Conservation (phyloP, 30 jellyfish, hydroid and myxozoan species). For the Aurelia sp. region DNA sequence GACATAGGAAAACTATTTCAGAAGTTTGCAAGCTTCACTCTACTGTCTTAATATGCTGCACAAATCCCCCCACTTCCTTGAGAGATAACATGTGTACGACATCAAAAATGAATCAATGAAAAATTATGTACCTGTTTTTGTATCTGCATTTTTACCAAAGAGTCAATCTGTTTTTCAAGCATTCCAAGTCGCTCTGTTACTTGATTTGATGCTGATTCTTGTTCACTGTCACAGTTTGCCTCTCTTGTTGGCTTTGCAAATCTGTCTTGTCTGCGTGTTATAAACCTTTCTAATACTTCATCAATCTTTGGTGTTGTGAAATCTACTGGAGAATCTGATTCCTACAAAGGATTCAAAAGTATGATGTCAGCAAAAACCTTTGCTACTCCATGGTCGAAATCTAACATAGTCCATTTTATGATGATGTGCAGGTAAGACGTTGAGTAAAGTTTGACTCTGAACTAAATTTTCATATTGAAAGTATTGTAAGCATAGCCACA, state of each 20-base stretch:
- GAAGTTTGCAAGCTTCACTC: too few species aligned
- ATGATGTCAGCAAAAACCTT: too few species aligned
- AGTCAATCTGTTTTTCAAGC: conserved; percentile 69
- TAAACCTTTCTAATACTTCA: conserved; percentile 54
- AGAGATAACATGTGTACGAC: background rate
- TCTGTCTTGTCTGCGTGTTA: conserved; percentile 15
- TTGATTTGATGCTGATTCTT: background rate
- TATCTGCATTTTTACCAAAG: conserved; percentile 60
- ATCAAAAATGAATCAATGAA: background rate
- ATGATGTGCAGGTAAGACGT: too few species aligned
- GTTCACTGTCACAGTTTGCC: background rate
- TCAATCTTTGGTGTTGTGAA: conserved; percentile 77
- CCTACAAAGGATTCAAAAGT: background rate
- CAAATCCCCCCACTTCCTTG: too few species aligned
- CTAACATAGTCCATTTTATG: too few species aligned
- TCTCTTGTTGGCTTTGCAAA: background rate
- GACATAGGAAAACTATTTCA: too few species aligned
- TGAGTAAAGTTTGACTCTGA: too few species aligned
- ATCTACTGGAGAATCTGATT: conserved; percentile 2
- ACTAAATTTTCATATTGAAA: too few species aligned
- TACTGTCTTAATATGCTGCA: too few species aligned
- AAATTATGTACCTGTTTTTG: conserved; percentile 55
- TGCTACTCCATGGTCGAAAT: too few species aligned
- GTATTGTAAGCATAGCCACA: too few species aligned
- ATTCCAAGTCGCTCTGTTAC: conserved; percentile 68